A percentile compares a stretch with the other conserved stretches of the same genome.
Evolutionary conservation across 2,113 vertebrate species (phyloP).

Genomic region (Psophia crepitans): DNA sequence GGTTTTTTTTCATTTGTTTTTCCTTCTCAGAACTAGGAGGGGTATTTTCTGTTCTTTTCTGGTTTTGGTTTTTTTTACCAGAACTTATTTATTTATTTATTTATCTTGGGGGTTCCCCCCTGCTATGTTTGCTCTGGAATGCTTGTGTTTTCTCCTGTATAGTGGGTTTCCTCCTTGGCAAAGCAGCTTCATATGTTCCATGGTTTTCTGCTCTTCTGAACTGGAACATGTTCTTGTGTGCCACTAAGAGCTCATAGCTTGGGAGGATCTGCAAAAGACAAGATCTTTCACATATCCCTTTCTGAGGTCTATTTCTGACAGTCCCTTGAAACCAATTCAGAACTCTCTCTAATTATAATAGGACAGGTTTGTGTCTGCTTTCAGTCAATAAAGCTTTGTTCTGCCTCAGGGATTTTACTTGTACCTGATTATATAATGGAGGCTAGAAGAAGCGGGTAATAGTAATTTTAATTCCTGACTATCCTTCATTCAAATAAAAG

Average conservation of each 20-base stretch:
- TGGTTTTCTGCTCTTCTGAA: slow-evolving; percentile 36
- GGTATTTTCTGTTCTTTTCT: no score
- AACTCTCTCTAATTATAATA: slow-evolving; percentile 40
- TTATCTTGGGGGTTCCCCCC: fast-evolving
- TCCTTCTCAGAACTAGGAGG: no score
- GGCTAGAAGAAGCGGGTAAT: slow-evolving; percentile 1
- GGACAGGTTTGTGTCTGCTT: slow-evolving; percentile 48
- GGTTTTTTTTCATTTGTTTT: not conserved
- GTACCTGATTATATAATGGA: slow-evolving; percentile 49
- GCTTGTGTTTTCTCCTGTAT: not conserved
- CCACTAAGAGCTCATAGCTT: not conserved
- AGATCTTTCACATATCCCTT: slow-evolving; percentile 6
- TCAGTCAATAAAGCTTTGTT: slow-evolving; percentile 62
- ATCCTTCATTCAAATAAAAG: slow-evolving; percentile 27
- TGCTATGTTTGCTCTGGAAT: not conserved
- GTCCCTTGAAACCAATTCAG: slow-evolving; percentile 49
- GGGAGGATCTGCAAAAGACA: slow-evolving; percentile 14
- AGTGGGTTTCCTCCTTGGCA: not conserved
- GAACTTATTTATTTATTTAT: not conserved
- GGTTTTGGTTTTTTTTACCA: not conserved
- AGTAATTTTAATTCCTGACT: slow-evolving; percentile 45
- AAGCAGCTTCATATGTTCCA: not conserved
- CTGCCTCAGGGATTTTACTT: slow-evolving; percentile 56
- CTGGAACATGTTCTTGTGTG: not conserved
- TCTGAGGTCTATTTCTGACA: slow-evolving; percentile 29